phyloP scores from a whole-genome alignment of 2,797 vertebrate genomes.

The Myiothlypis coronata region DNA sequence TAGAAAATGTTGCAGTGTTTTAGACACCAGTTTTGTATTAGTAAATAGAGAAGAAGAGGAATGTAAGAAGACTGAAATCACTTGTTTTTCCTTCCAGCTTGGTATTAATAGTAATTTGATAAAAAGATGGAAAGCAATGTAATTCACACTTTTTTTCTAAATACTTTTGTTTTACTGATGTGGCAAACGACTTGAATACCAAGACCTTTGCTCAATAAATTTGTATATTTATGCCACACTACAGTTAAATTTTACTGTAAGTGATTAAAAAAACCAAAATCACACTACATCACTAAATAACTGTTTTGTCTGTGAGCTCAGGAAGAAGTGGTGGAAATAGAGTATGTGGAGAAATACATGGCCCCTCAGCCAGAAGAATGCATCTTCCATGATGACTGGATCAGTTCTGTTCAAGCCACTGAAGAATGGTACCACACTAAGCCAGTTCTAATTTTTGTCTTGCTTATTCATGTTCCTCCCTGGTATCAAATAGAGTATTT shows the following conservation, averaged over 20 bases:
- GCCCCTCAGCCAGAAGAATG: conserved; percentile 95
- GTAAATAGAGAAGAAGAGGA: not conserved
- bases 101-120: not conserved
- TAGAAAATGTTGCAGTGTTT: not conserved
- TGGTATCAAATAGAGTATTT: not conserved
- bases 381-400: conserved; percentile 97
- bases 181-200: not conserved
- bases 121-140: not conserved
- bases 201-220: not conserved
- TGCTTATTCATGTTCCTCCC: not conserved
- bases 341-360: conserved; percentile 91
- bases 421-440: conserved; percentile 85
- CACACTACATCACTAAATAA: not conserved
- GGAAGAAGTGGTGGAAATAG: conserved; percentile 97
- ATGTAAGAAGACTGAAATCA: not conserved
- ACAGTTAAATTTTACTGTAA: not conserved
- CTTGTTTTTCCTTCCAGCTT: not conserved
- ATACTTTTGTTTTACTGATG: not conserved
- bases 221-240: not conserved
- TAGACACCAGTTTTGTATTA: not conserved
- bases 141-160: not conserved
- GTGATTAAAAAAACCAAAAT: not conserved
- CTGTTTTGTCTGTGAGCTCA: conserved; percentile 63
- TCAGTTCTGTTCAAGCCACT: conserved; percentile 87
- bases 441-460: not conserved